These are phyloP conservation scores for Oryzaephilus surinamensis DNA, from an alignment of 1,140 invertebrate genomes.

Conservation along the genomic window DNA sequence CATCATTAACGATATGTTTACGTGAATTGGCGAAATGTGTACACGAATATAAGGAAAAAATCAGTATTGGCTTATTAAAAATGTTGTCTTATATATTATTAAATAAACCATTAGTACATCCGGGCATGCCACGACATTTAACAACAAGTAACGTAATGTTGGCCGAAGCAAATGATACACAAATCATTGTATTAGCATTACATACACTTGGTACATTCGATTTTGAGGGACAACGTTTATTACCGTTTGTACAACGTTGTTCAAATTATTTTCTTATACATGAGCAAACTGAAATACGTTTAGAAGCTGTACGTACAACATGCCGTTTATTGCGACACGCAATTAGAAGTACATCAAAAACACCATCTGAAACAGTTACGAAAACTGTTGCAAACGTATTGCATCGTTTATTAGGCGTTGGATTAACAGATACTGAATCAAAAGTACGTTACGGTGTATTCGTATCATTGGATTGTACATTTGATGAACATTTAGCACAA, in stretches of 20 bases:
- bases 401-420: conserved; percentile 80
- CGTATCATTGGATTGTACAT: conserved; percentile 83
- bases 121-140: conserved; percentile 55
- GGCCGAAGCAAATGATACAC: conserved; percentile 56
- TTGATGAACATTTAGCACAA: conserved; percentile 91
- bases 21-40: conserved; percentile 82
- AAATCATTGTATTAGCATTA: conserved; percentile 82
- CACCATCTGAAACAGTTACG: conserved; percentile 67
- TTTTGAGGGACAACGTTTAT: conserved; percentile 87
- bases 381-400: conserved; percentile 83
- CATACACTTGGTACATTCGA: conserved; percentile 92
- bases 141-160: conserved; percentile 34
- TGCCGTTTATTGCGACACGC: conserved; percentile 77
- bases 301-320: conserved; percentile 92
- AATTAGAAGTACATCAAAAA: conserved; percentile 48
- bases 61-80: conserved; percentile 83
- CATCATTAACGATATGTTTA: conserved; percentile 81
- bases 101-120: conserved; percentile 72
- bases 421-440: conserved; percentile 91
- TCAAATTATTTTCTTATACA: conserved; percentile 87
- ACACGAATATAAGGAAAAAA: conserved; percentile 76
- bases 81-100: conserved; percentile 83
- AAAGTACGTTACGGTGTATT: conserved; percentile 92
- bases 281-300: conserved; percentile 77
- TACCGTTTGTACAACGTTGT: conserved; percentile 87